Evolutionary conservation across 2,797 vertebrate genomes (phyloP), one percentile per base, ranked within the genome.

Genomic region (Chloroceryle inda): DNA sequence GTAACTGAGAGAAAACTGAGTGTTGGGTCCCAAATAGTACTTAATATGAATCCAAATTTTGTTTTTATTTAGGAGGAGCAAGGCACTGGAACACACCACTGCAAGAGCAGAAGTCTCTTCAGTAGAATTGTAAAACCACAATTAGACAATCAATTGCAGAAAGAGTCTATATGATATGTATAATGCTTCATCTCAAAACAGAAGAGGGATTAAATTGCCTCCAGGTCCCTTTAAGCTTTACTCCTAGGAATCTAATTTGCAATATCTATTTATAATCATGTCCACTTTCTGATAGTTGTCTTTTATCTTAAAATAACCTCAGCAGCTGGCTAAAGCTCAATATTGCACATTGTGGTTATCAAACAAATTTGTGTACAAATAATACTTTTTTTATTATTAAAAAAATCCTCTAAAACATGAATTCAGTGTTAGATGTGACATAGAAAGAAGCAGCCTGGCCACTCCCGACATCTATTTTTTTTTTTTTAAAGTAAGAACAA

Each of bases 401-500:
- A 44, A 50, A 50, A 44, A 40, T 19, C 2, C 8, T 44, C 49
- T 77, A 89, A 89, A 40, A 74, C 4, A 31, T 22, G 15, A 35
- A 33, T 64, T 79, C 12, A 11, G 18, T 33, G 29, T 75, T 24
- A 68, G 16, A 52, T 42, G 13, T 0, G 17, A 49, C 21, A 89
- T 0, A 58, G 37, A 56, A 52, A 29, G n/a, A 56, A 42, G 33
- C 13, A 69, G 56, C 16, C 12, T 62, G 69, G 58, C 27, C 37
- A 78, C 45, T 59, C 58, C 19, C 33, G 83, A 71, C 24, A 24
- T 37, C 50, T 79, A 5, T 35, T 83, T 26, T 63, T 63, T 92
- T 92, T 85, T 92, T 92, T 85, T 63, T 29, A 52, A 69, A 86
- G 58, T 78, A 89, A 83, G 35, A 63, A 50, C 12, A 62, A 89